Conservation (phyloP, 2,888 invertebrate species). For the Scaptomyza cyrtandrae region DNA sequence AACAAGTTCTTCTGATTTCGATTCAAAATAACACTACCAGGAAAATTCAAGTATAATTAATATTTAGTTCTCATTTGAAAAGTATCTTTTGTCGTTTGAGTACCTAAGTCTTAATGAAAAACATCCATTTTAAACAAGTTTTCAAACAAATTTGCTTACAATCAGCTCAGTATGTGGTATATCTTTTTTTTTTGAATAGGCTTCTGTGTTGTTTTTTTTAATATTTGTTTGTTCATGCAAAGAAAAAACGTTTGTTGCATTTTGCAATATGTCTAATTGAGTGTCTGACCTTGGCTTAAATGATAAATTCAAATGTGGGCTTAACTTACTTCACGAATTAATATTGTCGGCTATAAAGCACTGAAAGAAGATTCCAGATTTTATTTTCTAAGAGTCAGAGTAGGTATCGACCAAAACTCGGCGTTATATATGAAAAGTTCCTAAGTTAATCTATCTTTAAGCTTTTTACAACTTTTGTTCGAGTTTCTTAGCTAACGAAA, state of each 20-base stretch:
- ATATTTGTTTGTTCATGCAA: too few species aligned
- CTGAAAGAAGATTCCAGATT: neutral
- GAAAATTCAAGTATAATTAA: neutral
- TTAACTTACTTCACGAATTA: neutral
- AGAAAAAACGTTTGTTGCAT: too few species aligned
- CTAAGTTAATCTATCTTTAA: too few species aligned
- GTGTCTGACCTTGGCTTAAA: slow-evolving; percentile 24
- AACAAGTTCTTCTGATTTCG: too few species aligned
- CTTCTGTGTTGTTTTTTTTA: slow-evolving; percentile 1
- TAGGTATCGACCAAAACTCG: too few species aligned
- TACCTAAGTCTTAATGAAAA: neutral
- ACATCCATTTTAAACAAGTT: too few species aligned
- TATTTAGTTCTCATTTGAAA: neutral
- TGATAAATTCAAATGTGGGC: slow-evolving; percentile 8
- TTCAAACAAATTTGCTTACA: slow-evolving; percentile 10
- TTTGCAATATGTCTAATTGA: slow-evolving; percentile 47
- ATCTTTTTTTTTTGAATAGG: slow-evolving; percentile 26
- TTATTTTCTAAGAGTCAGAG: too few species aligned
- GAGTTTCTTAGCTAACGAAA: too few species aligned
- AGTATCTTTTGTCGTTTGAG: neutral
- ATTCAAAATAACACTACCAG: neutral
- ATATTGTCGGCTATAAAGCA: neutral
- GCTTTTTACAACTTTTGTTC: too few species aligned
- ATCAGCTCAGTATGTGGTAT: slow-evolving; percentile 8
- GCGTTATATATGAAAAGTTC: too few species aligned